phyloP scores from a whole-genome alignment of 2,797 vertebrate species.

The Acipenser transmontanus region DNA sequence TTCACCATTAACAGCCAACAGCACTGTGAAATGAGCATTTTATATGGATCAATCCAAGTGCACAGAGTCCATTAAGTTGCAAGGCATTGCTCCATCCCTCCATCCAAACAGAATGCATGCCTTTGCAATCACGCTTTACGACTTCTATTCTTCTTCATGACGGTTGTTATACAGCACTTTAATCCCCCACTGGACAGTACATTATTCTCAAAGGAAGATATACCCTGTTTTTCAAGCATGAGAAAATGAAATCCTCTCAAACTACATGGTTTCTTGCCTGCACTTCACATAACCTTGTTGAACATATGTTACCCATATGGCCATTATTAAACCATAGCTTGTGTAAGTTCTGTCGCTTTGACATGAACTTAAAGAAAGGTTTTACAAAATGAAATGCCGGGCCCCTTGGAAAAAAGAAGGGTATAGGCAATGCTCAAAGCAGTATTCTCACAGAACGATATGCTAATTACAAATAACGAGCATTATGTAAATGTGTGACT shows the following conservation, averaged over 20 bases:
- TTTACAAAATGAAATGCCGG: background rate
- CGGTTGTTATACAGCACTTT: background rate
- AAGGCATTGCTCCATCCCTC: background rate
- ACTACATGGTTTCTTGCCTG: conserved; percentile 15
- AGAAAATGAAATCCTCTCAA: conserved; percentile 13
- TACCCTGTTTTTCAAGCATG: background rate
- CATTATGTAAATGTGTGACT: too few relatives aligned
- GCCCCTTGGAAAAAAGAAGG: background rate
- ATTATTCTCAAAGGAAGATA: background rate
- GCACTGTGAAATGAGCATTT: too few relatives aligned
- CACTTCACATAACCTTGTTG: conserved; percentile 15
- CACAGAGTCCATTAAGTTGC: background rate
- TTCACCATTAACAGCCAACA: too few relatives aligned
- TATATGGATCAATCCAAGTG: too few relatives aligned
- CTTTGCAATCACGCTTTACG: background rate
- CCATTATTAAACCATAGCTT: conserved; percentile 2
- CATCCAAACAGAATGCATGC: background rate
- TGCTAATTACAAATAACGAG: too few relatives aligned
- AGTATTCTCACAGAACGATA: too few relatives aligned
- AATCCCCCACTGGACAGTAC: background rate
- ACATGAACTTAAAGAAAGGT: background rate
- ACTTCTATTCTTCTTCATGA: background rate
- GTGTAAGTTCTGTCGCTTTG: background rate
- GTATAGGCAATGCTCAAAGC: background rate
- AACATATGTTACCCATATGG: conserved; percentile 21